Base-by-base conservation (phyloP, 2,888 invertebrate genomes). In the Pollenia amentaria region DNA sequence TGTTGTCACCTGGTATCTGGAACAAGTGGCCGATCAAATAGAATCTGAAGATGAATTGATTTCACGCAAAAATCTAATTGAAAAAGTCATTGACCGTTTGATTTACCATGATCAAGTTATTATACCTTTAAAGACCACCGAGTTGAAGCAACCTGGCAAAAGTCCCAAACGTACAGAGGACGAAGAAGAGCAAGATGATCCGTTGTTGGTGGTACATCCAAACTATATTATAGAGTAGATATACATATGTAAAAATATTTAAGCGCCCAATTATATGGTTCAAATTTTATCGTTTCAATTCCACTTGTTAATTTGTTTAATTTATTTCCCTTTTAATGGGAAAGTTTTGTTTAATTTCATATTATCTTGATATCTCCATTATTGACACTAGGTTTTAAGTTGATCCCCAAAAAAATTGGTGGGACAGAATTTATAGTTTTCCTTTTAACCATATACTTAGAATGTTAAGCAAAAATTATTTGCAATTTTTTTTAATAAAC, bases 191-290 rank as follows among this genome's bases (percentile, higher is more conserved):
- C 95, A 95, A 82, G 96, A 96, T 46, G 97, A 98, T 93, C 98
- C 98, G 0, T 93, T 97, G 57, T 93, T 99, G 7, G 97, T 99
- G 16, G 99, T 99, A 0, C 99, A 99, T 95, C 99, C 99, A 0
- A 99, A 99, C 94, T 99, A 98, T 92, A 95, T 97, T 65, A 95
- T 98, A 64, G 97, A 98, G 88, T 94, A 93, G 87, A 93, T 29
- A 29, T n/a, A n/a, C n/a, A n/a, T 64, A 21, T n/a, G 21, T 14
- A 1, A 53, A 53, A n/a, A 1, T 44, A 18, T 2, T 40, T 1
- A 70, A 62, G 44, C n/a, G 38, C 12, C 69, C 42, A 67, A 9
- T 70, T 62, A 51, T 79, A 57, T 40, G 40, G 42, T 65, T 80
- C 51, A 72, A 72, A 79, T 48, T 48, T 57, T 16, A 46, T 67